Conservation (phyloP, 2,113 vertebrate species). For the Orycteropus afer region DNA sequence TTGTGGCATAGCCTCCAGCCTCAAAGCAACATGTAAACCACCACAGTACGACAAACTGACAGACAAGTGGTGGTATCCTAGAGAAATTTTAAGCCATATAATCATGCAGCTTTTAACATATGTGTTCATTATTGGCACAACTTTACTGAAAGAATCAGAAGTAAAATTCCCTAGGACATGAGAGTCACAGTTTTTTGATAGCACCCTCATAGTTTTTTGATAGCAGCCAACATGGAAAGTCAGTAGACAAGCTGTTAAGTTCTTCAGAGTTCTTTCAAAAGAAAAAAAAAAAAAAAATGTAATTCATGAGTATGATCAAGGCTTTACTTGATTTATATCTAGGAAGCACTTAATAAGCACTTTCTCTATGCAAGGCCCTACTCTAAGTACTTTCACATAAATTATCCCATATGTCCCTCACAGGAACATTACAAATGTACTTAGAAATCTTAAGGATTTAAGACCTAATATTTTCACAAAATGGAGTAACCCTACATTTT, state of each 20-base stretch:
- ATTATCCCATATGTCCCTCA: neutral
- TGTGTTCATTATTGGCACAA: neutral
- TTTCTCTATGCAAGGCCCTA: neutral
- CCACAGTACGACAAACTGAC: too few relatives aligned
- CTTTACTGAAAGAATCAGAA: neutral
- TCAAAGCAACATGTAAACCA: too few relatives aligned
- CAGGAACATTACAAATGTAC: neutral
- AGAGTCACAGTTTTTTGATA: neutral
- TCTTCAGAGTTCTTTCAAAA: neutral
- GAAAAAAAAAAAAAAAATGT: too few relatives aligned
- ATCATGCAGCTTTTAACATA: neutral
- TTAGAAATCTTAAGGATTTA: neutral
- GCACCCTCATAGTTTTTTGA: neutral
- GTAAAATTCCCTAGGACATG: neutral
- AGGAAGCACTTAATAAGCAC: neutral
- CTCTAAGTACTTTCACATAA: neutral
- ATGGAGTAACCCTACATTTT: neutral
- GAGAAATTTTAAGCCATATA: neutral
- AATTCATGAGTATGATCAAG: neutral
- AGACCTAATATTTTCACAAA: neutral
- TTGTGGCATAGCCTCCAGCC: too few relatives aligned
- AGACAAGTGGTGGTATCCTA: too few relatives aligned
- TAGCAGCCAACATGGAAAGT: neutral
- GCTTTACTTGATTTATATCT: neutral
- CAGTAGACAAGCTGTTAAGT: neutral